Base-by-base conservation (phyloP, 2,888 invertebrate species). In the Ophion obscuratus region DNA sequence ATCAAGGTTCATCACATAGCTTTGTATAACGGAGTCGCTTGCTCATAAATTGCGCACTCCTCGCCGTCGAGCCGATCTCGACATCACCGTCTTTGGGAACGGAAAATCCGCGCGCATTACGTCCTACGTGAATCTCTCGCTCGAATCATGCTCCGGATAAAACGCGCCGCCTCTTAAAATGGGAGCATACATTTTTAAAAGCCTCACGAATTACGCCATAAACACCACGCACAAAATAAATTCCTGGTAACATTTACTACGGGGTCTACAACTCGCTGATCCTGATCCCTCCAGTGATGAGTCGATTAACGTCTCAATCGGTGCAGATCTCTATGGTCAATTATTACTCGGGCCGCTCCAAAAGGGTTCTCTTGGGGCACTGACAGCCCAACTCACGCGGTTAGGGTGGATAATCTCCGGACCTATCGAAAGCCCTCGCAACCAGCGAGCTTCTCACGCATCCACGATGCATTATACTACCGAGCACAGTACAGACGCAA, bases 391-490 rank as follows among this genome's bases (percentile, higher is more conserved):
- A 78, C 61, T 81, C 7, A 83, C 83, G 0, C 61, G 36, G 36
- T 73, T 87, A 14, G 87, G 87, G 0, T 87, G 87, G 87, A 57
- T 87, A n/a, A 67, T 85, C 20, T 84, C 84, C 57, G 84, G 86
- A 1, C 59, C 79, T 36, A 79, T 7, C 14, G 64, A 53, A 10
- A 17, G 10, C 3, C 47, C 27, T 17, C n/a, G 62, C 31, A 40
- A 17, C n/a, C 44, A 27, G 3, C n/a, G 11, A 2, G 20, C 31
- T 14, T n/a, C 67, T 3, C 31, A 7, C 20, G 53, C 62, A 62
- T 74, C 53, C 67, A 66, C 59, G 44, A 66, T 66, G 20, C 64
- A 77, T 14, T 68, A 67, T 31, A 17, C 47, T 3, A n/a, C 71
- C 27, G 59, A 53, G 66, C 67, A 36, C 1, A 76, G 24, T 68